Evolutionary conservation across 2,888 invertebrate genomes (phyloP), one percentile per base, ranked within the genome.

Genomic region (Leptogaster cylindrica): DNA sequence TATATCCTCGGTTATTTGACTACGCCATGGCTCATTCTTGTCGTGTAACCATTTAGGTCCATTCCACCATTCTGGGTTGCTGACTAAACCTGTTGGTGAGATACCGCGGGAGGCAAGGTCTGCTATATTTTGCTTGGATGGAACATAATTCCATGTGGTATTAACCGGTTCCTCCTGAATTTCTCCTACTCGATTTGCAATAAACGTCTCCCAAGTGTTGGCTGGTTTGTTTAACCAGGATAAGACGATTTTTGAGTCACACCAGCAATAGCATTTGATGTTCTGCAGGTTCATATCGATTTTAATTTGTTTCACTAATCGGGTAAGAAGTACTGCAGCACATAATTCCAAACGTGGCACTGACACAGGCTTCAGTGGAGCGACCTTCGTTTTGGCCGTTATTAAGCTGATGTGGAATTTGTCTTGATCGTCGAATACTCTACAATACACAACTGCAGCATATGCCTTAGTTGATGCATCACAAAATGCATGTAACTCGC

Each of bases 281-380:
- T 20, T 31, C 8, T 5, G 6, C 31, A 31, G 5, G 5, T 31
- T 5, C 31, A 31, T 31, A 31, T 31, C 31, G 31, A 8, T 7
- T 8, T 31, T 31, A 7, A 31, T 8, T 31, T 31, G 31, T 31
- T 50, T 25, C 10, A 50, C n/a, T 3, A 33, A 12, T 3, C 27
- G 31, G 23, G 12, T 10, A 1, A 52, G 6, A 7, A 33, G 14
- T 12, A 66, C 4, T 31, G 71, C 67, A 14, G 41, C 66, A 5
- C 69, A 64, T 23, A 75, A 61, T 27, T 73, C 72, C 4, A 75
- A 51, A 6, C 73, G 51, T 3, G 73, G 71, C 16, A 75, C 65
- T 1, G 73, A 69, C 2, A 70, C 52, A 8, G 55, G 36, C 44
- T 73, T 75, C 2, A 64, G 1, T 7, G 67, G 70, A 16, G 68